A percentile compares a stretch with the other conserved stretches of the same genome.
phyloP scores from a whole-genome alignment of 2,888 invertebrate species.

The Blastobasis adustella region DNA sequence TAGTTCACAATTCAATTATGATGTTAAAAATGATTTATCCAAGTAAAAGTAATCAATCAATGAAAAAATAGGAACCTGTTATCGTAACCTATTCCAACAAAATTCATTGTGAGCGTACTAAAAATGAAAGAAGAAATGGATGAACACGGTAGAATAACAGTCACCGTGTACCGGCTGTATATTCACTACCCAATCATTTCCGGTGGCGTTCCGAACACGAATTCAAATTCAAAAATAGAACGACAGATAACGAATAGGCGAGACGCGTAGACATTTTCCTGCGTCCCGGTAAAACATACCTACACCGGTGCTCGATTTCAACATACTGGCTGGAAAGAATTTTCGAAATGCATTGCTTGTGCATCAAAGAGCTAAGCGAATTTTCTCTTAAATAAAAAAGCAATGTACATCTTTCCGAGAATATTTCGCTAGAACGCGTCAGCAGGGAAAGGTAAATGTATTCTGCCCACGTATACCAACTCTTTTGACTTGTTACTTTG shows the following conservation, averaged over 20 bases:
- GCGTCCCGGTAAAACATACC: conserved; percentile 14
- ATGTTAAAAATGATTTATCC: too few relatives aligned
- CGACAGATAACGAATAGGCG: conserved; percentile 18
- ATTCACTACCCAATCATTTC: conserved; percentile 43
- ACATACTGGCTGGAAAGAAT: neutral
- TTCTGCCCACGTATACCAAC: conserved; percentile 28
- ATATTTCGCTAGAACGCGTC: neutral
- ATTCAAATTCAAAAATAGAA: conserved; percentile 35
- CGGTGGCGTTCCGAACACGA: conserved; percentile 24
- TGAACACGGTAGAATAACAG: too few relatives aligned
- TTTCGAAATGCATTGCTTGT: conserved; percentile 9
- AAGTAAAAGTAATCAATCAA: too few relatives aligned
- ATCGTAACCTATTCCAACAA: too few relatives aligned
- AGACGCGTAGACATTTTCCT: conserved; percentile 22
- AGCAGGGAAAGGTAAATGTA: conserved; percentile 19
- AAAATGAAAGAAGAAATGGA: too few relatives aligned
- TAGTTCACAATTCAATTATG: too few relatives aligned
- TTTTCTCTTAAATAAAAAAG: neutral
- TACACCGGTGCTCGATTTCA: neutral
- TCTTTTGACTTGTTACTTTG: conserved; percentile 43
- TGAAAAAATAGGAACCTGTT: too few relatives aligned
- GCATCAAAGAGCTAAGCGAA: too few relatives aligned
- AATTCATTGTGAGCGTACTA: too few relatives aligned
- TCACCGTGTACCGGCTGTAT: neutral
- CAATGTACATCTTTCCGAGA: conserved; percentile 4